phyloP scores from a whole-genome alignment of 1,140 invertebrate genomes.

The Himalopsyche phryganea region DNA sequence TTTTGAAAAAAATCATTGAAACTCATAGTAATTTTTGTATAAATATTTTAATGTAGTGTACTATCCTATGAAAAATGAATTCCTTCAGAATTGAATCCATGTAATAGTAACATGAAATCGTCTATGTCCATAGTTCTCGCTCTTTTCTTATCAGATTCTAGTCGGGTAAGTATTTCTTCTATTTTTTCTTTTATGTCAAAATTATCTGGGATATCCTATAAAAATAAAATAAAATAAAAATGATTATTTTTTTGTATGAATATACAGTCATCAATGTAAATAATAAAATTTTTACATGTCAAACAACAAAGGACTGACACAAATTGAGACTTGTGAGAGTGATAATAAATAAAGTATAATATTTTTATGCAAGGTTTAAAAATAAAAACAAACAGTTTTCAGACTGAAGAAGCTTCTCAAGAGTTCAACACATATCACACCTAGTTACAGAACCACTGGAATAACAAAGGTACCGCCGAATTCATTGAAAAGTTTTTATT shows the following conservation, averaged over 20 bases:
- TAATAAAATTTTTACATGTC: neutral
- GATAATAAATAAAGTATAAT: too few species aligned
- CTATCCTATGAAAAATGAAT: slow-evolving; percentile 72
- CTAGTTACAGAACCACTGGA: too few species aligned
- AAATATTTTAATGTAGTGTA: neutral
- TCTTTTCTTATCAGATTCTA: slow-evolving; percentile 71
- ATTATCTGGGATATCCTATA: slow-evolving; percentile 71
- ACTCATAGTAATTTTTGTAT: neutral
- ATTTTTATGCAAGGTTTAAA: too few species aligned
- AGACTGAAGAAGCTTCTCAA: too few species aligned
- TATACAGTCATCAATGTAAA: too few species aligned
- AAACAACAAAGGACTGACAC: too few species aligned
- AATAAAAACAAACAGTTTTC: too few species aligned
- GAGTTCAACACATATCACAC: too few species aligned
- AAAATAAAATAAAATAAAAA: slow-evolving; percentile 32
- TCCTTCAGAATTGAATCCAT: slow-evolving; percentile 83
- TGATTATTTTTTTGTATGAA: neutral
- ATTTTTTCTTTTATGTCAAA: slow-evolving; percentile 87
- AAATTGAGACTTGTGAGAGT: too few species aligned
- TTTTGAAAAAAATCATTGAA: too few species aligned
- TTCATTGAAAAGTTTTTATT: too few species aligned
- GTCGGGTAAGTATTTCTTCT: slow-evolving; percentile 66
- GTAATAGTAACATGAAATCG: slow-evolving; percentile 86
- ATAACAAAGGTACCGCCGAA: too few species aligned
- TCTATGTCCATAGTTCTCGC: slow-evolving; percentile 94